Evolutionary conservation across 2,888 invertebrate species (phyloP).

Genomic region (Nasonovia ribisnigri): DNA sequence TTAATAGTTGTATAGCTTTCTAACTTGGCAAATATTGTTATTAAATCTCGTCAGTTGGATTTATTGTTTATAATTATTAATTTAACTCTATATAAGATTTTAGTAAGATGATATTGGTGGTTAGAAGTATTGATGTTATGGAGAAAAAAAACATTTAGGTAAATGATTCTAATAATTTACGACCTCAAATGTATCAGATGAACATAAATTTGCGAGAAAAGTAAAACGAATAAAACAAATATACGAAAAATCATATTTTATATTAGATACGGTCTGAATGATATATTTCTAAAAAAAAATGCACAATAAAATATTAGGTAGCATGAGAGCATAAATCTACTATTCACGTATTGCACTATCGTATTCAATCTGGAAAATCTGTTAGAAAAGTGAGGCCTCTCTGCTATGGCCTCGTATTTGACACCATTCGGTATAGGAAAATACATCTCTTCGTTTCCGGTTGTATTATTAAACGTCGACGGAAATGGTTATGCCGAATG

Average conservation of each 20-base stretch:
- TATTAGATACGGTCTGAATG: conserved; percentile 33
- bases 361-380: conserved; percentile 42
- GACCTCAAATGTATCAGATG: not conserved
- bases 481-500: conserved; percentile 44
- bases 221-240: not conserved
- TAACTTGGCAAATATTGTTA: not conserved
- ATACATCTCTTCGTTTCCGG: conserved; percentile 37
- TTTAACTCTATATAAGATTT: not conserved
- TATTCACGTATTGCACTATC: not conserved
- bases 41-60: not conserved
- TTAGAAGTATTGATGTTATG: not conserved
- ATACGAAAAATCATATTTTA: not conserved
- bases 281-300: not conserved
- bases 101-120: not conserved
- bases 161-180: not conserved
- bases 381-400: conserved; percentile 52
- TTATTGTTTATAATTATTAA: not conserved
- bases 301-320: not conserved
- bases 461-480: conserved; percentile 21
- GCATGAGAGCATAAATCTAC: not conserved
- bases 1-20: not conserved
- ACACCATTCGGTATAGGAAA: conserved; percentile 26
- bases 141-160: not conserved
- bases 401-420: conserved; percentile 29
- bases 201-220: not conserved